phyloP scores from a whole-genome alignment of 2,797 vertebrate species.

The Phataginus tetradactyla region DNA sequence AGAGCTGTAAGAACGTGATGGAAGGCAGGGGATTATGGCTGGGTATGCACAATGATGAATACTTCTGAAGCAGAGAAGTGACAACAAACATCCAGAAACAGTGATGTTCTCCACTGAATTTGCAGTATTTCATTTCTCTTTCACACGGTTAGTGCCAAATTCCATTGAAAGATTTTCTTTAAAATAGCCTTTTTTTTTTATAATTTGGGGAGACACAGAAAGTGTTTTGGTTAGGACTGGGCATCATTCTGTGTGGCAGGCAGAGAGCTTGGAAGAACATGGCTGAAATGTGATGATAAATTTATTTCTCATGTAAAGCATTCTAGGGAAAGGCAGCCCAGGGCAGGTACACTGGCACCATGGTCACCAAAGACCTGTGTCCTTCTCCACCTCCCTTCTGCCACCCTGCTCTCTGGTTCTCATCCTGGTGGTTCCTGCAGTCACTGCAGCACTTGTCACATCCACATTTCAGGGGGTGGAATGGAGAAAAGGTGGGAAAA shows the following conservation, averaged over 20 bases:
- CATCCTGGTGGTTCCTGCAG: neutral
- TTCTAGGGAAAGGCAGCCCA: neutral
- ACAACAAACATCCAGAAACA: neutral
- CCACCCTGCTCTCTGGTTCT: accelerated
- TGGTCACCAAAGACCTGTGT: neutral
- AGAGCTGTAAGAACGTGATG: no score
- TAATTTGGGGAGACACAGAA: neutral
- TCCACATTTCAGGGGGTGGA: accelerated
- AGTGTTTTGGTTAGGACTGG: neutral
- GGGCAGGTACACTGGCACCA: accelerated
- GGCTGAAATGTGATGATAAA: neutral
- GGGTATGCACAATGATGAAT: accelerated
- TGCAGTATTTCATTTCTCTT: neutral
- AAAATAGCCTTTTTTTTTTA: neutral
- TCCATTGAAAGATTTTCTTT: neutral
- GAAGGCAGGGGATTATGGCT: neutral
- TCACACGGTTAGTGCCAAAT: neutral
- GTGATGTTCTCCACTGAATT: neutral
- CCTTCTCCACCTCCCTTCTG: neutral
- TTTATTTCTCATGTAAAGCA: neutral
- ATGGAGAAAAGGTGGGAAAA: neutral
- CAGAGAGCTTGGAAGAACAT: neutral
- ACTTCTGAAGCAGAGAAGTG: neutral
- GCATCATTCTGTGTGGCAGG: neutral
- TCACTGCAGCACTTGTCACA: no score